Evolutionary conservation across 2,113 vertebrate species (phyloP).

Genomic region (Passer domesticus): DNA sequence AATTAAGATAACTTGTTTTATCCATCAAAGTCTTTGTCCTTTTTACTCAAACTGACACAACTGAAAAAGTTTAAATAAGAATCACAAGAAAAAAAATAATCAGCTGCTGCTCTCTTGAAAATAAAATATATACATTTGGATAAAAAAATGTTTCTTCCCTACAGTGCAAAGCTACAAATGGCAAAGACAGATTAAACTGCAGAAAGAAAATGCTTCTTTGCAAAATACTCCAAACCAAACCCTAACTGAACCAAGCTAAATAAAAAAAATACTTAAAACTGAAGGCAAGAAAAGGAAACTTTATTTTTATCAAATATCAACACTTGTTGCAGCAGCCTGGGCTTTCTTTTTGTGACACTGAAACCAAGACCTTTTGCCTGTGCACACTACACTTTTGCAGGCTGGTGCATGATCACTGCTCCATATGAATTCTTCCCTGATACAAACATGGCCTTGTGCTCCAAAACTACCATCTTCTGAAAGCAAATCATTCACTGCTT

Average conservation of each 20-base stretch:
- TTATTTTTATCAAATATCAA: slow-evolving; percentile 1
- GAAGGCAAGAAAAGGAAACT: not conserved
- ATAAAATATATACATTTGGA: not conserved
- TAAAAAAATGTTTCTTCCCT: not conserved
- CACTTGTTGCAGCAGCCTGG: not conserved
- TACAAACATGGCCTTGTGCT: not conserved
- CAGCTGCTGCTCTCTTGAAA: not conserved
- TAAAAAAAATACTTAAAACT: not conserved
- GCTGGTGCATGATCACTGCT: not conserved
- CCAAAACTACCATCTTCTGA: not conserved
- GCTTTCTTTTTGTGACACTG: not conserved
- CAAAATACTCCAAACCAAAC: not conserved
- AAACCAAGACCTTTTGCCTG: slow-evolving; percentile 10
- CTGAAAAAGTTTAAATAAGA: not conserved
- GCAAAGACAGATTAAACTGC: not conserved
- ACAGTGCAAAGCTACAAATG: not conserved
- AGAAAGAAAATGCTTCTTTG: not conserved
- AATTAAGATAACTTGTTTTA: not conserved
- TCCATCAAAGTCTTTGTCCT: not conserved
- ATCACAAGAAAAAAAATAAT: not conserved
- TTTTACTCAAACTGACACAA: not conserved
- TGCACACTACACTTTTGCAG: not conserved
- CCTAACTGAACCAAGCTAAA: not conserved
- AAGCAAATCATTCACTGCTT: not conserved
- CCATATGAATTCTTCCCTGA: not conserved